Percentiles rank a stretch among this genome's conserved stretches.
These are phyloP conservation scores for Peucedramus taeniatus DNA, from an alignment of 2,113 vertebrate species.

Conservation along the genomic window DNA sequence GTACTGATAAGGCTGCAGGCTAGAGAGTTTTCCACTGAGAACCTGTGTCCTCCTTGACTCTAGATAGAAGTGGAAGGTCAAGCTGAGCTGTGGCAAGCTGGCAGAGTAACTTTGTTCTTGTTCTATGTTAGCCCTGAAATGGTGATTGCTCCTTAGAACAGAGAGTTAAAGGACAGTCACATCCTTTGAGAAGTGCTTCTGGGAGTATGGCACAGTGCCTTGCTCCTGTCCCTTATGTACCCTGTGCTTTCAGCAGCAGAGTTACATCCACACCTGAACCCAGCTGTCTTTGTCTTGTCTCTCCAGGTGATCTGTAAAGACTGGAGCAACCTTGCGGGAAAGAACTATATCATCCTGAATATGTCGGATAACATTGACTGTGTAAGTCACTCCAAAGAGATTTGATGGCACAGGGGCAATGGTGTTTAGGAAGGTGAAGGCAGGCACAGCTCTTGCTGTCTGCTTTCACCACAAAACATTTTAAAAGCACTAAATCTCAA, in stretches of 20 bases:
- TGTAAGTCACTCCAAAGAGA: conserved; percentile 76
- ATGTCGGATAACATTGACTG: conserved; percentile 92
- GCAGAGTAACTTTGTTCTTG: not conserved
- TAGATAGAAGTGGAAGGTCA: not conserved
- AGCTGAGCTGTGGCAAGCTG: not conserved
- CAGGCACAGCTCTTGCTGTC: not conserved
- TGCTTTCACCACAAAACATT: not conserved
- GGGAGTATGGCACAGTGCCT: not conserved
- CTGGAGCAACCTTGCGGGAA: conserved; percentile 87
- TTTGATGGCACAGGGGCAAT: not conserved
- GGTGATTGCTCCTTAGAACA: not conserved
- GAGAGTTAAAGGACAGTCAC: not conserved
- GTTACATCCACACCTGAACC: not conserved
- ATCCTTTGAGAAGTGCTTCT: not conserved
- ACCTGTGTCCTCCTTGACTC: not conserved
- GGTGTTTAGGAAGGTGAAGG: not conserved
- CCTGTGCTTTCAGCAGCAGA: not conserved
- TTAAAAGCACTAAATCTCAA: not conserved
- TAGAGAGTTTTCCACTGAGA: not conserved
- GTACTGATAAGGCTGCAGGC: not conserved
- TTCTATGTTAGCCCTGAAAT: not conserved
- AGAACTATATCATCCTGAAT: conserved; percentile 89
- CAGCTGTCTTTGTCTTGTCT: conserved; percentile 29
- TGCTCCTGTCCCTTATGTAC: not conserved
- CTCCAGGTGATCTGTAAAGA: conserved; percentile 89